These are phyloP conservation scores for Hippoglossus stenolepis DNA, from an alignment of 2,113 vertebrate species.

Conservation along the genomic window DNA sequence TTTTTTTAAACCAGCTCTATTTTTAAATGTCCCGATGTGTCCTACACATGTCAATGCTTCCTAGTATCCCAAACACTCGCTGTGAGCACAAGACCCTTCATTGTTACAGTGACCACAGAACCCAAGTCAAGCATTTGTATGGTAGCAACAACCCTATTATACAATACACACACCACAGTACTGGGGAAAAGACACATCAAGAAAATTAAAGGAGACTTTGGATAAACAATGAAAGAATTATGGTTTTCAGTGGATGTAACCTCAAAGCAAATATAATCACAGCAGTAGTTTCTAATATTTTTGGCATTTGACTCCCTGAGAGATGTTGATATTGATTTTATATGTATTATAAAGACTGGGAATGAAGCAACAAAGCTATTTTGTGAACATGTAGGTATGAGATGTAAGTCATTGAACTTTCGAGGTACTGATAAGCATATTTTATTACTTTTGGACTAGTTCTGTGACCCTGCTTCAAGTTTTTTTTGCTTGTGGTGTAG, in stretches of 20 bases:
- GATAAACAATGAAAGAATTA: background rate
- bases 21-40: constrained; percentile 18
- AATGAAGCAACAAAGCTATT: too few relatives aligned
- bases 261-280: background rate
- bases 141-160: constrained; percentile 16
- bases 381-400: too few relatives aligned
- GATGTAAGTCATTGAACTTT: too few relatives aligned
- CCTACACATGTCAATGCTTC: background rate
- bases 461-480: too few relatives aligned
- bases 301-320: too few relatives aligned
- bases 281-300: too few relatives aligned
- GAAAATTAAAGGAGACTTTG: background rate
- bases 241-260: constrained; percentile 1
- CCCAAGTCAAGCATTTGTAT: constrained; percentile 21
- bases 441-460: too few relatives aligned
- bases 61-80: background rate
- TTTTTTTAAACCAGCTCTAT: background rate
- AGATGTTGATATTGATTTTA: too few relatives aligned
- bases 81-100: constrained; percentile 17
- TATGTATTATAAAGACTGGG: too few relatives aligned
- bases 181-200: background rate
- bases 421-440: too few relatives aligned
- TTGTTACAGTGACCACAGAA: constrained; percentile 25
- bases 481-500: too few relatives aligned
- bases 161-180: constrained; percentile 30